Base-by-base conservation (phyloP, 2,113 vertebrate genomes). In the Chaetorhynchus papuensis region DNA sequence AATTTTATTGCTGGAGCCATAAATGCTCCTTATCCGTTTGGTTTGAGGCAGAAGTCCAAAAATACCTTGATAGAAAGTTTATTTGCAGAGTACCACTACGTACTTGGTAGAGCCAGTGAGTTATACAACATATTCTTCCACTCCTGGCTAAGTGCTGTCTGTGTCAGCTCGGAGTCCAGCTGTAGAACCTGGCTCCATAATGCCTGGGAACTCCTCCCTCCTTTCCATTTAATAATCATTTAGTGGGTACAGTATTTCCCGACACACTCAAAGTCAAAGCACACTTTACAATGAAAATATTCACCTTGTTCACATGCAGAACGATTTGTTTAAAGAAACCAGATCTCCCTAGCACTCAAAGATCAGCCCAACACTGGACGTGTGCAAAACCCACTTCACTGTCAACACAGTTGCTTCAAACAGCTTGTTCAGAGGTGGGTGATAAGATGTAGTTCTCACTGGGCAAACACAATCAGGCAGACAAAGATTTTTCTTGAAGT, bases 41-140 rank as follows among this genome's bases (percentile, higher is more conserved):
- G 96, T 93, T 92, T 87, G 92, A 95, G 97, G 97, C 96, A 97
- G 63, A 91, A 83, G 93, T 96, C 95, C 96, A 97, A 97, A 97
- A 97, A 97, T 97, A 96, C 96, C 95, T 97, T 97, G 93, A 94
- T 15, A 83, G 90, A 94, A 93, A 94, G 93, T 97, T 97, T 97
- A 96, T 98, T 97, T 97, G 90, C 94, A 80, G 72, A 94, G 97
- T 97, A 97, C 97, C 97, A 97, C 90, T 83, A 88, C 2, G 97
- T 98, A 96, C 97, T 97, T 97, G 96, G 97, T 97, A 95, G 97
- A 97, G 96, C 90, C 92, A 88, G 96, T 90, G 96, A 91, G 92
- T 97, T 97, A 94, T 79, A 97, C 92, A 96, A 93, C 95, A 96
- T 97, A 94, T 90, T 97, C 94, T 91, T 96, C 96, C 89, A 93